Conservation (phyloP, 1,140 invertebrate genomes). For the Cheumatopsyche charites region DNA sequence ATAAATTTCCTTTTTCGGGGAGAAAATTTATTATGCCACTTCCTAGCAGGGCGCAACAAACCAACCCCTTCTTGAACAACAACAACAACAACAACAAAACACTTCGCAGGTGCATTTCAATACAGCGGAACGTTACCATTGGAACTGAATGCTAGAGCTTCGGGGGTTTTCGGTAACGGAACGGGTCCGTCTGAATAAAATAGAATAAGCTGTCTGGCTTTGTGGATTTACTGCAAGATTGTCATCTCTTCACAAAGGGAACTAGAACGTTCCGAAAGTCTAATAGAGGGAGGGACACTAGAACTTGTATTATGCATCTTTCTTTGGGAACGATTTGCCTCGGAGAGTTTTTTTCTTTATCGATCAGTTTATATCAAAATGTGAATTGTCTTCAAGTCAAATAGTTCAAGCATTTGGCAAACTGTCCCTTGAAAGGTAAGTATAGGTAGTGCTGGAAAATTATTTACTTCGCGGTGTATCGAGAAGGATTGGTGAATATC, state of each 20-base stretch:
- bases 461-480: too few relatives aligned
- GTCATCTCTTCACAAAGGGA: neutral
- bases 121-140: slow-evolving; percentile 11
- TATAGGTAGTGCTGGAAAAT: too few relatives aligned
- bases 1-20: slow-evolving; percentile 24
- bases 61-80: slow-evolving; percentile 5
- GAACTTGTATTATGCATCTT: neutral
- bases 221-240: slow-evolving; percentile 20
- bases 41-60: neutral
- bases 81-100: slow-evolving; percentile 8
- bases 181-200: neutral
- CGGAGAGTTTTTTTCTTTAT: neutral
- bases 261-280: neutral
- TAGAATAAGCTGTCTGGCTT: slow-evolving; percentile 22
- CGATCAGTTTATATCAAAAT: too few relatives aligned
- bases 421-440: too few relatives aligned
- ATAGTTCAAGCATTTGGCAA: too few relatives aligned
- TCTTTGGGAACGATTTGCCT: neutral
- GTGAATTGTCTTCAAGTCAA: too few relatives aligned
- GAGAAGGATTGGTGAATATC: too few relatives aligned
- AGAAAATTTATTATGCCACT: slow-evolving; percentile 14
- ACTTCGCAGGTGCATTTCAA: slow-evolving; percentile 23
- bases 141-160: slow-evolving; percentile 1
- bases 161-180: neutral
- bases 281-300: too few relatives aligned